These are phyloP conservation scores for Hypomesus transpacificus DNA, from an alignment of 2,113 vertebrate species.

Conservation along the genomic window DNA sequence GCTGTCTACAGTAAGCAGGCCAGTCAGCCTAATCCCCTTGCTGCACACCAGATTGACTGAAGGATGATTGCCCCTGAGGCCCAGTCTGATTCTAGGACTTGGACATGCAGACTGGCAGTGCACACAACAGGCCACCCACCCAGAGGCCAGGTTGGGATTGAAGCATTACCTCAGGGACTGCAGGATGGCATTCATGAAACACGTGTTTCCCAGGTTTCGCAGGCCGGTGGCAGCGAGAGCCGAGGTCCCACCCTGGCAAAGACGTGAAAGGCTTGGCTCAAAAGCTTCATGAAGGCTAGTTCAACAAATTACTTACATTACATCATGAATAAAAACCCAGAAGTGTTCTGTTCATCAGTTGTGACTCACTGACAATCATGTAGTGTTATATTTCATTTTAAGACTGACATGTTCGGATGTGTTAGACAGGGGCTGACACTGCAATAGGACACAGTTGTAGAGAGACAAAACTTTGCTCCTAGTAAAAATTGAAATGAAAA, in stretches of 20 bases:
- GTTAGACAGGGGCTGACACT: neutral
- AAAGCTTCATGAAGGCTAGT: neutral
- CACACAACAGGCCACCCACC: constrained; percentile 27
- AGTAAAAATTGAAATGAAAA: neutral
- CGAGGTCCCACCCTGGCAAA: constrained; percentile 75
- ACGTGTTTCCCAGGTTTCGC: constrained; percentile 93
- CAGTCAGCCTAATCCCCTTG: constrained; percentile 49
- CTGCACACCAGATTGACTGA: constrained; percentile 55
- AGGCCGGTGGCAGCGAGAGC: constrained; percentile 89
- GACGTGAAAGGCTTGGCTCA: neutral
- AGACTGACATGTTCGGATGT: neutral
- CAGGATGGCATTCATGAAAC: constrained; percentile 99
- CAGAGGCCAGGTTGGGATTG: neutral
- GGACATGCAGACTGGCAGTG: constrained; percentile 12
- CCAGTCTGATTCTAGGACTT: constrained; percentile 24
- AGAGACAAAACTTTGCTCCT: no score
- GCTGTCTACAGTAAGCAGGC: constrained; percentile 39
- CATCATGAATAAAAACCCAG: neutral
- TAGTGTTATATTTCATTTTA: neutral
- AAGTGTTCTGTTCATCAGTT: neutral
- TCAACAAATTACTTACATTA: neutral
- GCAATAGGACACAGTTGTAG: no score
- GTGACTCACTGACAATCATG: neutral
- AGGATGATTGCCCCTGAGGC: constrained; percentile 53
- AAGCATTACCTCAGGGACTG: constrained; percentile 91